Evolutionary conservation across 2,797 vertebrate species (phyloP).

Genomic region (Hypotaenidia philippensis): DNA sequence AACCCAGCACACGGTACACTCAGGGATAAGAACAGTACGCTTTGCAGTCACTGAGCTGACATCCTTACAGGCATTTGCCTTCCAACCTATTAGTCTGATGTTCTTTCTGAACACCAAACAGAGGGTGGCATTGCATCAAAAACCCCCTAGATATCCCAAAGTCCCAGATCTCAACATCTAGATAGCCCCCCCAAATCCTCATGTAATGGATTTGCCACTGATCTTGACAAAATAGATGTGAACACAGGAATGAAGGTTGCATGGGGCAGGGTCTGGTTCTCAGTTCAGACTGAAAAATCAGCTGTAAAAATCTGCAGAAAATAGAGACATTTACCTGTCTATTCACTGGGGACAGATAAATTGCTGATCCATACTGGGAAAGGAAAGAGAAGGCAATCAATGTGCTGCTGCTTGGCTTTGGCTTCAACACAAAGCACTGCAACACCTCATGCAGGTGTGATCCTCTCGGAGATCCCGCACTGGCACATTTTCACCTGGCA

Average conservation of each 20-base stretch:
- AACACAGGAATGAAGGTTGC: background rate
- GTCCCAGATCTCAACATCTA: background rate
- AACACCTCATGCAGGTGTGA: rapidly evolving
- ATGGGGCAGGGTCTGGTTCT: background rate
- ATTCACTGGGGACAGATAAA: background rate
- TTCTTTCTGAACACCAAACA: background rate
- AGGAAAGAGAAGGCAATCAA: rapidly evolving
- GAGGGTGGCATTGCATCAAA: background rate
- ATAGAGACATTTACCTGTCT: background rate
- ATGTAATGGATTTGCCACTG: background rate
- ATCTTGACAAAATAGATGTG: background rate
- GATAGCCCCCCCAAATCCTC: background rate
- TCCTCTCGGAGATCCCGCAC: background rate
- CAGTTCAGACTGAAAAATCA: background rate
- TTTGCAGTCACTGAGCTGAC: background rate
- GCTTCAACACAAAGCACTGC: background rate
- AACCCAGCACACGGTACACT: background rate
- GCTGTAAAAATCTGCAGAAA: background rate
- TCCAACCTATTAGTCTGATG: background rate
- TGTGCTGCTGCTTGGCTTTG: background rate
- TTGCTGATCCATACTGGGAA: background rate
- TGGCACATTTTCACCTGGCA: rapidly evolving
- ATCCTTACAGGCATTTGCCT: background rate
- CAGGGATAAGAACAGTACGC: background rate
- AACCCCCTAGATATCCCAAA: background rate